Percentiles rank a stretch among this genome's conserved stretches.
phyloP scores from a whole-genome alignment of 2,888 invertebrate genomes.

The Beris chalybata region DNA sequence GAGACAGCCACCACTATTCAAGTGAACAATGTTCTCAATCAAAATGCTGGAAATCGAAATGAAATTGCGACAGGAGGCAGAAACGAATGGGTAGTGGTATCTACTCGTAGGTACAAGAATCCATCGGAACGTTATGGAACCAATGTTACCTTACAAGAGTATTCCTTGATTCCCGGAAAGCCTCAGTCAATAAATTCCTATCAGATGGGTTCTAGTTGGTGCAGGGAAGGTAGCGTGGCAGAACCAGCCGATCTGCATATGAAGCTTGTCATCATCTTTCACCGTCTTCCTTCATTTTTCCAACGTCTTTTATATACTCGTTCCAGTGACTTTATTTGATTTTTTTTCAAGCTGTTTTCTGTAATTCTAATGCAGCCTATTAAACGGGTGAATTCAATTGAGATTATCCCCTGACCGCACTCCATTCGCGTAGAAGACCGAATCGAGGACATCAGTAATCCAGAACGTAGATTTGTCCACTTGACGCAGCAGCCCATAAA shows the following conservation, averaged over 20 bases:
- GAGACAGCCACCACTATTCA: slow-evolving; percentile 8
- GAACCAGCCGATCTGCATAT: slow-evolving; percentile 12
- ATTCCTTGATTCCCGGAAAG: slow-evolving; percentile 19
- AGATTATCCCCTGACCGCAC: no score
- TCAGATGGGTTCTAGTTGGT: slow-evolving; percentile 22
- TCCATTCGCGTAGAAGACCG: no score
- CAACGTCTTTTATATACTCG: background rate
- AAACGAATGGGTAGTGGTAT: slow-evolving; percentile 4
- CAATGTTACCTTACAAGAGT: slow-evolving; percentile 3
- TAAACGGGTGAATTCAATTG: no score
- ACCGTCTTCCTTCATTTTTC: slow-evolving; percentile 10
- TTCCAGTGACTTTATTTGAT: no score
- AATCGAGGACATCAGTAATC: no score
- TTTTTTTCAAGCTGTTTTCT: no score
- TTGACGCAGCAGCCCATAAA: no score
- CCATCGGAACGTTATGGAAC: background rate
- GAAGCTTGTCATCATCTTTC: slow-evolving; percentile 11
- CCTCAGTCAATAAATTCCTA: slow-evolving; percentile 27
- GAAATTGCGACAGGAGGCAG: slow-evolving; percentile 11
- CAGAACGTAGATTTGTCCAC: no score
- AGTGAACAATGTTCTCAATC: slow-evolving; percentile 21
- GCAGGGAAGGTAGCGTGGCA: background rate
- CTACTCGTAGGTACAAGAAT: background rate
- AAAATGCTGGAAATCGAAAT: slow-evolving; percentile 17
- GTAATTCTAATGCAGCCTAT: no score